phyloP scores from a whole-genome alignment of 2,797 vertebrate genomes.

The Martes flavigula region DNA sequence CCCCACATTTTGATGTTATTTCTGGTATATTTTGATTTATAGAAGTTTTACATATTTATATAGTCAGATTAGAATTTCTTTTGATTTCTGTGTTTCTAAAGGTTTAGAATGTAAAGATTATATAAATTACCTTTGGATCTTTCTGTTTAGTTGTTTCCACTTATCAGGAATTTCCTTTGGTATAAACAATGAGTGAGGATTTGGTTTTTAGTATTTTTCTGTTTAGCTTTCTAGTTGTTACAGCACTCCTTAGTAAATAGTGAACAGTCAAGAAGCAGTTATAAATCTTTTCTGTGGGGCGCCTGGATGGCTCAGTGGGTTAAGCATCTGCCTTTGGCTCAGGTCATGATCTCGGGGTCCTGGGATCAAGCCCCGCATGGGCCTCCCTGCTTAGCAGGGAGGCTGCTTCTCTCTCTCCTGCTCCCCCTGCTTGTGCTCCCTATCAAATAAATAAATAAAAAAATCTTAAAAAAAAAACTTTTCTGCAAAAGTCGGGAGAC shows the following conservation, averaged over 20 bases:
- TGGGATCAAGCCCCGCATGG: too few relatives aligned
- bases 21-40: neutral
- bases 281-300: too few relatives aligned
- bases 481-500: neutral
- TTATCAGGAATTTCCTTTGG: neutral
- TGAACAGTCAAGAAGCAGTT: neutral
- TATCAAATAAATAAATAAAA: too few relatives aligned
- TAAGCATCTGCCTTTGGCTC: too few relatives aligned
- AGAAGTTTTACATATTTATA: neutral
- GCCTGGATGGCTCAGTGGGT: too few relatives aligned
- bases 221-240: neutral
- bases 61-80: constrained; percentile 21
- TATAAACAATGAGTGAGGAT: neutral
- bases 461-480: neutral
- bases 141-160: neutral
- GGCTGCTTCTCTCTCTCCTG: too few relatives aligned
- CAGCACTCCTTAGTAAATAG: neutral
- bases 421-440: too few relatives aligned
- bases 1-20: constrained; percentile 1
- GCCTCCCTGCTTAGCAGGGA: too few relatives aligned
- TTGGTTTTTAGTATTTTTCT: neutral
- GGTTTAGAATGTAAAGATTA: neutral
- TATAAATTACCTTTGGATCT: neutral
- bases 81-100: constrained; percentile 51
- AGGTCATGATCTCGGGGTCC: too few relatives aligned